Evolutionary conservation across 2,888 invertebrate species (phyloP), one percentile per base, ranked within the genome.

Genomic region (Polyploca ridens): DNA sequence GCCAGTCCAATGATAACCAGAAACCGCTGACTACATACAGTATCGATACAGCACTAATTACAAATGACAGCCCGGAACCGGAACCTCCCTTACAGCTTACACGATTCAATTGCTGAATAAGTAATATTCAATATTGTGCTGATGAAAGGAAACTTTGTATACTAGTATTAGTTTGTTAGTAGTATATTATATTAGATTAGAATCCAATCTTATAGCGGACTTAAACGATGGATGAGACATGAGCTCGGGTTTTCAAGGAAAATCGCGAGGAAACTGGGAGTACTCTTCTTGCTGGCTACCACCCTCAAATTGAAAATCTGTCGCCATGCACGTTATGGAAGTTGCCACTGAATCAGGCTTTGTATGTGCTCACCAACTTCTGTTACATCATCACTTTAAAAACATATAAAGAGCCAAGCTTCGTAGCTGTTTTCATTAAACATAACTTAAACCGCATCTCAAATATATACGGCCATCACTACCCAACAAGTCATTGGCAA

Each of bases 31-130:
- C 69, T 64, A 59, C 62, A 46, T n/a, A 49, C 67, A 73, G 69
- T 66, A 73, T 62, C 67, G 67, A 67, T 70, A 76, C 69, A 60
- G 63, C 59, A 64, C 66, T 72, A 77, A 77, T 77, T 70, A 69
- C 66, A 61, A 62, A 16, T 66, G 74, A 67, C 54, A 41, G 38
- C 59, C 67, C 67, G 70, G 66, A 69, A 69, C 67, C 67, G 70
- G 66, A 69, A 69, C 67, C 64, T 69, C 69, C 71, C 66, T 67
- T 63, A 64, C 64, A 16, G 61, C 67, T 63, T 46, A 69, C 68
- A 60, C 59, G 64, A 68, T 64, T 70, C 64, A 58, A 64, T 46
- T 13, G 69, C 67, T 65, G 68, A 64, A 59, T 63, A 49, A 64
- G 61, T 65, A 14, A 49, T 46, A 13, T 49, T 16, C 54, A 54